A percentile compares a stretch with the other conserved stretches of the same genome.
These are phyloP conservation scores for Idaea aversata DNA, from an alignment of 2,888 invertebrate species.

Conservation along the genomic window DNA sequence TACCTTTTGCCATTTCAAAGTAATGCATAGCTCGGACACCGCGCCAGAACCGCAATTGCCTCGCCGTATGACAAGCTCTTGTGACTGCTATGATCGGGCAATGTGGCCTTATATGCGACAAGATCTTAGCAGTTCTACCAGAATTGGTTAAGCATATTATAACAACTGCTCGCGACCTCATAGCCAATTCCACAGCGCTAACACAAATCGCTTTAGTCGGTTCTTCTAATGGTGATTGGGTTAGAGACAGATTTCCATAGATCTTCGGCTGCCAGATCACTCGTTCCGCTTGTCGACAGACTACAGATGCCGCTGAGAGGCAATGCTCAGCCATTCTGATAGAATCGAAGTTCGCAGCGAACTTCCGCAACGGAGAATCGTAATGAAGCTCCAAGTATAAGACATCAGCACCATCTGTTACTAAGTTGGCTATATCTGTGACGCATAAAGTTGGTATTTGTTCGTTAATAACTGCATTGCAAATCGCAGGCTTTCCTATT, in stretches of 20 bases:
- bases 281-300: conserved; percentile 92
- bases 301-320: conserved; percentile 84
- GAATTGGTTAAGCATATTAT: conserved; percentile 89
- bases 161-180: conserved; percentile 57
- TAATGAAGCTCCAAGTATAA: conserved; percentile 86
- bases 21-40: conserved; percentile 78
- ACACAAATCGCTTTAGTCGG: conserved; percentile 77
- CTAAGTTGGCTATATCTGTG: conserved; percentile 94
- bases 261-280: conserved; percentile 90
- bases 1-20: conserved; percentile 53
- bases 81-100: conserved; percentile 90
- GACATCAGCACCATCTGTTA: conserved; percentile 94
- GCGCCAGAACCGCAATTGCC: conserved; percentile 80
- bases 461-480: conserved; percentile 93
- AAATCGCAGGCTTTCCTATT: conserved; percentile 92
- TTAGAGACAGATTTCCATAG: conserved; percentile 85
- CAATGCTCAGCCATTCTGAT: conserved; percentile 82
- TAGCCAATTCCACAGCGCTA: conserved; percentile 64
- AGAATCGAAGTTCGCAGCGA: conserved; percentile 52
- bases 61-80: conserved; percentile 83
- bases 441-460: conserved; percentile 87
- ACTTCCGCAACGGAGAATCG: conserved; percentile 64
- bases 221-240: conserved; percentile 79
- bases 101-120: conserved; percentile 84
- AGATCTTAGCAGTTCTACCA: conserved; percentile 85